phyloP scores from a whole-genome alignment of 1,140 invertebrate genomes.

The Nixonia krombeini region DNA sequence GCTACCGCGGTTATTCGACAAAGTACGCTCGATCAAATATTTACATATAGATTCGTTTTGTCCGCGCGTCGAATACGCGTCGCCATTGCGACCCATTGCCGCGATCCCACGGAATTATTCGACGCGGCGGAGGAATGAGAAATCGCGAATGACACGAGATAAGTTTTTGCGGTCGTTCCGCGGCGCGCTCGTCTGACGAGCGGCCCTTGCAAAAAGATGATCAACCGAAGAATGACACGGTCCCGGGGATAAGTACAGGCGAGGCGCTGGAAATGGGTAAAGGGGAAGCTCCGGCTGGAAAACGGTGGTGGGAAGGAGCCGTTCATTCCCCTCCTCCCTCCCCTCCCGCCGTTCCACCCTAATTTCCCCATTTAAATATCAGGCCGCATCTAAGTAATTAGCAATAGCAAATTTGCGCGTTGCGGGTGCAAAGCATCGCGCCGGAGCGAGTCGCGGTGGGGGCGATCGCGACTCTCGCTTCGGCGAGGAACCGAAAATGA shows the following conservation, averaged over 20 bases:
- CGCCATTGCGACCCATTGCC: conserved; percentile 48
- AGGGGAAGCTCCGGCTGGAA: too few species aligned
- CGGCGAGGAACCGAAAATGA: background rate
- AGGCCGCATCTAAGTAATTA: too few species aligned
- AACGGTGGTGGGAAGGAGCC: too few species aligned
- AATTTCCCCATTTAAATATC: too few species aligned
- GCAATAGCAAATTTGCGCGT: too few species aligned
- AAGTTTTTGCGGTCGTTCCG: conserved; percentile 45
- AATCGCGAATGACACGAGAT: conserved; percentile 43
- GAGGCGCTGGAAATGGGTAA: too few species aligned
- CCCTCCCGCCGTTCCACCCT: too few species aligned
- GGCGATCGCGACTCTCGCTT: too few species aligned
- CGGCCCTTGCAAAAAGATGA: conserved; percentile 28
- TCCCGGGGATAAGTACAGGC: conserved; percentile 15
- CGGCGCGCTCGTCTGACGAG: conserved; percentile 23
- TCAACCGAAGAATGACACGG: conserved; percentile 39
- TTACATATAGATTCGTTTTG: conserved; percentile 59
- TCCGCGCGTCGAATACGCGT: conserved; percentile 48
- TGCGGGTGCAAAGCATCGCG: too few species aligned
- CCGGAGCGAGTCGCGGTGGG: background rate
- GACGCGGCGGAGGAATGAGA: conserved; percentile 29
- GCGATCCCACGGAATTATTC: conserved; percentile 50
- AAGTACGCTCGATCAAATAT: conserved; percentile 54
- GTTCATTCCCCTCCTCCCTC: too few species aligned
- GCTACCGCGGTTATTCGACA: conserved; percentile 30